Conservation (phyloP, 2,888 invertebrate species). For the Nephrotoma flavescens region DNA sequence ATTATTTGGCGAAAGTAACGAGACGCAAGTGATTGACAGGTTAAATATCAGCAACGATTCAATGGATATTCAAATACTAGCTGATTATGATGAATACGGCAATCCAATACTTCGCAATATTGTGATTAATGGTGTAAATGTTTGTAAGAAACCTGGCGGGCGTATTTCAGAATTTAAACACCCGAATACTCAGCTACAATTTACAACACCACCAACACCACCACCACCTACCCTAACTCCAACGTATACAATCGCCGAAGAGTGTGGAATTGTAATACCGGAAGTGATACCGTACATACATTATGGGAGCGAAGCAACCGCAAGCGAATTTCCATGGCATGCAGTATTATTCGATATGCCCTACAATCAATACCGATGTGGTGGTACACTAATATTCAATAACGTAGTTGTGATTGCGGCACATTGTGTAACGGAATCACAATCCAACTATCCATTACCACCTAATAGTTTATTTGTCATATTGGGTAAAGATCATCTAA, state of each 20-base stretch:
- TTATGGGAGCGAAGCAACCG: not conserved
- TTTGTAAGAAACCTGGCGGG: no score
- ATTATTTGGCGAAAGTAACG: not conserved
- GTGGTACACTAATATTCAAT: slow-evolving; percentile 28
- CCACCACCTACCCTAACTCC: no score
- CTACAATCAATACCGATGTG: slow-evolving; percentile 26
- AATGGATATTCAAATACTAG: no score
- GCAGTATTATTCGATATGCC: slow-evolving; percentile 19
- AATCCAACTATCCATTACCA: not conserved
- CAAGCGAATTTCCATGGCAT: slow-evolving; percentile 34
- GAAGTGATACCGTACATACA: not conserved
- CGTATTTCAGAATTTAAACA: no score
- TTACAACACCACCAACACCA: no score
- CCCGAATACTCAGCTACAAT: no score
- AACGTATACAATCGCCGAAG: no score
- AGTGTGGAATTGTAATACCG: not conserved
- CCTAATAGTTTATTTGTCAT: not conserved
- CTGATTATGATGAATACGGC: no score
- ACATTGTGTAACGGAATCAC: slow-evolving; percentile 21
- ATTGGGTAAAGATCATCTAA: not conserved
- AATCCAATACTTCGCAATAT: no score
- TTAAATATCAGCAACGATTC: no score
- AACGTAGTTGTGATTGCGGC: slow-evolving; percentile 22
- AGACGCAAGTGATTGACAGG: no score
- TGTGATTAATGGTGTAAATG: no score